Evolutionary conservation across 2,888 invertebrate genomes (phyloP).

Genomic region (Aporophyla lueneburgensis): DNA sequence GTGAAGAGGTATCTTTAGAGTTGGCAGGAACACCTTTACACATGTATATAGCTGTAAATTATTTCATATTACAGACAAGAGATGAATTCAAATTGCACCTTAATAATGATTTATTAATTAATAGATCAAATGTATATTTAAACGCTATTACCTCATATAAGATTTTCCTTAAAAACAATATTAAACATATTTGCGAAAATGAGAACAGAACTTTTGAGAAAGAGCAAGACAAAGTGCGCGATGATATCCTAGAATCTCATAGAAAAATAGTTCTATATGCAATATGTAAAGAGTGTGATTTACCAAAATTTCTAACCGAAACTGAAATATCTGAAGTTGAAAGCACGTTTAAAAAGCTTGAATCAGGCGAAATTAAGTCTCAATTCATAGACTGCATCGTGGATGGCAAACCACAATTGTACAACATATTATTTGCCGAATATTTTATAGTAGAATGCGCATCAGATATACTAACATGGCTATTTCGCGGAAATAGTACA

Average conservation of each 20-base stretch:
- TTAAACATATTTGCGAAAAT: slow-evolving; percentile 62
- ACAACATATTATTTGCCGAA: slow-evolving; percentile 72
- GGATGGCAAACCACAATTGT: slow-evolving; percentile 70
- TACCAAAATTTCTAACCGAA: slow-evolving; percentile 66
- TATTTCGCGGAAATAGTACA: not conserved
- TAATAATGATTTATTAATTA: slow-evolving; percentile 52
- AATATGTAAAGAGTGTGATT: slow-evolving; percentile 69
- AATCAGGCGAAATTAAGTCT: slow-evolving; percentile 68
- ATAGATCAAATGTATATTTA: slow-evolving; percentile 65
- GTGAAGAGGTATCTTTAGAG: slow-evolving; percentile 63
- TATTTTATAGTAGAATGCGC: slow-evolving; percentile 70
- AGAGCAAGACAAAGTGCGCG: slow-evolving; percentile 47
- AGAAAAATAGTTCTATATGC: slow-evolving; percentile 73
- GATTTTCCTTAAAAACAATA: slow-evolving; percentile 67
- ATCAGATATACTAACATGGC: slow-evolving; percentile 58
- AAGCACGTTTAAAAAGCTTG: slow-evolving; percentile 63
- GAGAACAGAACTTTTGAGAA: slow-evolving; percentile 37
- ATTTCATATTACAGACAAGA: slow-evolving; percentile 68
- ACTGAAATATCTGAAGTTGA: slow-evolving; percentile 68
- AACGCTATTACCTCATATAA: slow-evolving; percentile 67
- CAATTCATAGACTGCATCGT: slow-evolving; percentile 67
- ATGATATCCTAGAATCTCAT: slow-evolving; percentile 66
- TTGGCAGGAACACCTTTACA: slow-evolving; percentile 73
- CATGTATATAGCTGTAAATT: slow-evolving; percentile 72
- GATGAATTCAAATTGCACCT: slow-evolving; percentile 65